Evolutionary conservation across 2,113 vertebrate genomes (phyloP), one percentile per base, ranked within the genome.

Genomic region (Speoplatyrhinus poulsoni): DNA sequence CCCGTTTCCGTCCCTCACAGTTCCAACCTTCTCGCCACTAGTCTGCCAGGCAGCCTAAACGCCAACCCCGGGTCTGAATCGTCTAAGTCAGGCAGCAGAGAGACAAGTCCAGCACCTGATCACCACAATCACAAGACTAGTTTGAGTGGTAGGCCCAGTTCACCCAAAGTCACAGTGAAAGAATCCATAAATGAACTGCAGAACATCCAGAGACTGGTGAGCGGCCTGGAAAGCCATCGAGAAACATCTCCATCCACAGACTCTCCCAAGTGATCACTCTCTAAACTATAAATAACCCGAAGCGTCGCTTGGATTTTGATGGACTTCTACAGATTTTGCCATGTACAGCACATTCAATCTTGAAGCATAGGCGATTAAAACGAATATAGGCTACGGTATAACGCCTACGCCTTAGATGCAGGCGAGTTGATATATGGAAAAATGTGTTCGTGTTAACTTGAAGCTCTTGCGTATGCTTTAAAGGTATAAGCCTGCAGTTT

Each of bases 121-220:
- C 92, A 92, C 78, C 90, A 94, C 82, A 85, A 80, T 71, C 95
- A 94, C 79, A 98, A 98, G 80, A 85, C 76, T 9, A 85, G 91
- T 64, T 81, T 85, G 0, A 78, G 78, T 55, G 91, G 91, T 26
- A 87, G 93, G 71, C 91, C 89, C 10, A 81, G 90, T 0, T 97
- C 97, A 6, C 96, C 98, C 49, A 95, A 96, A 78, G 87, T 88
- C 77, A 90, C 95, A 7, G 75, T 96, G 83, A 98, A 98, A 87
- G 96, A 98, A 87, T 95, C 94, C 12, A 95, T 96, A 86, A 99
- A 97, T 0, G 96, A 99, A 92, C 94, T 99, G 63, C 96, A 99
- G 79, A 99, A 95, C 84, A 99, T 99, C 82, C 97, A 99, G 92
- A 97, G 96, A 94, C 95, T 99, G 85, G 96, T 98, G 87, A 99